Evolutionary conservation across 2,113 vertebrate genomes (phyloP).

Genomic region (Epinephelus fuscoguttatus): DNA sequence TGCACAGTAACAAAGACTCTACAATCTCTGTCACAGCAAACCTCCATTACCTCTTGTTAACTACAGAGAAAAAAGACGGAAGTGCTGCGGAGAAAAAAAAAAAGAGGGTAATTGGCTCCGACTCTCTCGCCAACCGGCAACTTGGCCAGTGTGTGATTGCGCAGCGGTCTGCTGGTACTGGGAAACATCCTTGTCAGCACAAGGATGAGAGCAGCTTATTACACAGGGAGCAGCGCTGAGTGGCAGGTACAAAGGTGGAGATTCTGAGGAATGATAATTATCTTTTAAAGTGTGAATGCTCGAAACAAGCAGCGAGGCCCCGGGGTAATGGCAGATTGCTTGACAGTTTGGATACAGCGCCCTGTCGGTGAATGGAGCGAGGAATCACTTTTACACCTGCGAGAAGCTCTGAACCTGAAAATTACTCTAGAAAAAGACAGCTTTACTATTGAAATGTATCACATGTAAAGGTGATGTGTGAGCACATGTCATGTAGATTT

Average conservation of each 20-base stretch:
- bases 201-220: slow-evolving; percentile 52
- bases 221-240: slow-evolving; percentile 52
- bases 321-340: slow-evolving; percentile 17
- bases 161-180: slow-evolving; percentile 30
- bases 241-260: slow-evolving; percentile 59
- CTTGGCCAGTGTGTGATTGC: slow-evolving; percentile 35
- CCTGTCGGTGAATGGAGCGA: neutral
- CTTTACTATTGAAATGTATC: neutral
- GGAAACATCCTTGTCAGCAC: slow-evolving; percentile 63
- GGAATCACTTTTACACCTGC: neutral
- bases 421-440: neutral
- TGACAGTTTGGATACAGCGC: slow-evolving; percentile 26
- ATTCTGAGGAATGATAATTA: slow-evolving; percentile 55
- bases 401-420: slow-evolving; percentile 1
- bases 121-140: slow-evolving; percentile 9
- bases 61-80: slow-evolving; percentile 5
- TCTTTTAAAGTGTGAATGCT: slow-evolving; percentile 51
- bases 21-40: slow-evolving; percentile 22
- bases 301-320: slow-evolving; percentile 3
- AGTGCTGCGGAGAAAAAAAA: slow-evolving; percentile 16
- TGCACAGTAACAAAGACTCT: neutral
- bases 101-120: slow-evolving; percentile 47
- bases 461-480: neutral
- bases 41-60: slow-evolving; percentile 53
- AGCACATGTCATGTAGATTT: neutral